Percentiles rank a stretch among this genome's conserved stretches.
These are phyloP conservation scores for Gastracanthus pulcherrimus DNA, from an alignment of 2,888 invertebrate genomes.

Conservation along the genomic window DNA sequence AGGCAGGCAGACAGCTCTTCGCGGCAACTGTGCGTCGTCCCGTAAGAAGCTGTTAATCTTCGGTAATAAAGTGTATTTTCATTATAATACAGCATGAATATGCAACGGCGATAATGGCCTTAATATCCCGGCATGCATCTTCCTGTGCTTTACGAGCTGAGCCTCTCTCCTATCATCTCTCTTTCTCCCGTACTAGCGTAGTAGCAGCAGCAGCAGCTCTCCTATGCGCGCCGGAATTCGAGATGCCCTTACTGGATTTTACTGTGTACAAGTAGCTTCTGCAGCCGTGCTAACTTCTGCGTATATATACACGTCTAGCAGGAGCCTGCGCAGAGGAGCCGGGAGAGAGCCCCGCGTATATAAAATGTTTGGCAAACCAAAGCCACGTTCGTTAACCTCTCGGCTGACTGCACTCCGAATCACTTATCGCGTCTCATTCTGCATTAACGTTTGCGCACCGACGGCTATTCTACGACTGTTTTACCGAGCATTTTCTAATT, in stretches of 20 bases:
- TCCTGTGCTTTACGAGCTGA: constrained; percentile 77
- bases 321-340: not conserved
- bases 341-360: not conserved
- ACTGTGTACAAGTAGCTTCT: constrained; percentile 60
- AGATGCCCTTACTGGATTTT: constrained; percentile 75
- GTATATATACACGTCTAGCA: not conserved
- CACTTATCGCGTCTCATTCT: constrained; percentile 1
- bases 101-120: constrained; percentile 78
- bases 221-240: constrained; percentile 70
- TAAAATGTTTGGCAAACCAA: constrained; percentile 40
- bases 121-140: constrained; percentile 77
- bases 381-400: constrained; percentile 40
- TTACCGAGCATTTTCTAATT: no score
- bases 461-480: no score
- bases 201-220: not conserved
- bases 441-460: no score
- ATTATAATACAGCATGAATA: constrained; percentile 78
- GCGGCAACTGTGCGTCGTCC: constrained; percentile 69
- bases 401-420: constrained; percentile 20
- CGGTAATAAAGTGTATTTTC: constrained; percentile 78
- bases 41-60: constrained; percentile 78
- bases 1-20: constrained; percentile 10
- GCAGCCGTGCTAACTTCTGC: constrained; percentile 48
- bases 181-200: not conserved
- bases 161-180: constrained; percentile 65